Base-by-base conservation (phyloP, 2,888 invertebrate species). In the Diadegma fenestrale region DNA sequence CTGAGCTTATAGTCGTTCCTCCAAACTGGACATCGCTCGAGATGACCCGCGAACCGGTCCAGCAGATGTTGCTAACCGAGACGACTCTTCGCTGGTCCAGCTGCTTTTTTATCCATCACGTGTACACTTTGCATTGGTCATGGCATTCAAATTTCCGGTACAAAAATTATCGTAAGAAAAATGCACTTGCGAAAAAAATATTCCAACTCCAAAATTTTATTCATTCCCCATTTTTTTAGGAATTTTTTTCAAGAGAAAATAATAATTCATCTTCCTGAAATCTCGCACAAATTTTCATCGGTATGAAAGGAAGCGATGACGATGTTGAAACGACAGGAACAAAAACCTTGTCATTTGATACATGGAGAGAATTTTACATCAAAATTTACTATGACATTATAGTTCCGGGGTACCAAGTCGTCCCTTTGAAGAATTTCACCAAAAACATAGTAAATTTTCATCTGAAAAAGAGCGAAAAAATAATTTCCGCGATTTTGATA, bases 1-100 rank as follows among this genome's bases (percentile, higher is more conserved):
- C 85, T 80, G 71, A 61, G 68, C 79, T 71, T 66, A 69, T 64
- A 86, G 87, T 86, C 86, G 87, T 87, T 88, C 87, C 85, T 86
- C 58, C 85, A 89, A 89, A 91, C 91, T 91, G 92, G 92, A 91
- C 90, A 92, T 90, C 83, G 87, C 88, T 88, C 86, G 90, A 92
- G 92, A 93, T 92, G 92, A 92, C 89, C 90, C 91, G 91, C 92
- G 93, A 93, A 92, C 91, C 89, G 85, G 92, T 91, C 90, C 88
- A 91, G 93, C 94, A 94, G 94, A 94, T 94, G 94, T 91, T 82
- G 82, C 84, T 78, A 68, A 84, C 88, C 84, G n/a, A 81, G 77
- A 86, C 73, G 64, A 45, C 80, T 82, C 66, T 66, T 80, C 83
- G 87, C 86, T 90, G 91, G 89, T 93, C 90, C 93, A 93, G 92